These are phyloP conservation scores for Hydrocynus forskahlii DNA, from an alignment of 2,797 vertebrate species.

Conservation along the genomic window DNA sequence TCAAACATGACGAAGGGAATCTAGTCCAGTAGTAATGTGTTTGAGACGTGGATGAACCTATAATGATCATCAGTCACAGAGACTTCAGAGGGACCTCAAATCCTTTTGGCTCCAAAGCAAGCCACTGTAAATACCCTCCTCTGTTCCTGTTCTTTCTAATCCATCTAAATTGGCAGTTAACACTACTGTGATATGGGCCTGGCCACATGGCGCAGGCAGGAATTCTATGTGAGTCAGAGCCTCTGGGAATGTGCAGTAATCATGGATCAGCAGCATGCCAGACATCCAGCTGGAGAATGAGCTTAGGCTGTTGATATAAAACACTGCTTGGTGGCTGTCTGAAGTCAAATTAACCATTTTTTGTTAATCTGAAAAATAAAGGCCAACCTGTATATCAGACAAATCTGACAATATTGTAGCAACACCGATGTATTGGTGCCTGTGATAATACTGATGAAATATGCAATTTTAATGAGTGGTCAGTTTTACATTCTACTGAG, in stretches of 20 bases:
- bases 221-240: constrained; percentile 23
- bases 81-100: not conserved
- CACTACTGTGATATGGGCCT: not conserved
- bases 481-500: not conserved
- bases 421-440: not conserved
- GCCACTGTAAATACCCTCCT: not conserved
- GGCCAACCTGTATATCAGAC: not conserved
- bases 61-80: not conserved
- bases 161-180: constrained; percentile 19
- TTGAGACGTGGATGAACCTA: not conserved
- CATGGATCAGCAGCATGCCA: constrained; percentile 28
- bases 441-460: not conserved
- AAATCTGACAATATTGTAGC: not conserved
- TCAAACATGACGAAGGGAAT: not conserved
- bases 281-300: constrained; percentile 31
- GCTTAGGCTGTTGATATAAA: constrained; percentile 16
- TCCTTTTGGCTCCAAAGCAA: constrained; percentile 16
- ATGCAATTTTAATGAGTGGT: not conserved
- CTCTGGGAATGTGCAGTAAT: constrained; percentile 30
- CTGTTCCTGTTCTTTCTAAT: constrained; percentile 3
- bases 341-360: constrained; percentile 4
- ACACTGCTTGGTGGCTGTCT: constrained; percentile 11
- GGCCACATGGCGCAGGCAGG: constrained; percentile 25
- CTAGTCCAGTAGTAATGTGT: not conserved
- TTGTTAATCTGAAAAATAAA: not conserved